Evolutionary conservation across 2,888 invertebrate genomes (phyloP).

Genomic region (Ceraclea dissimilis): DNA sequence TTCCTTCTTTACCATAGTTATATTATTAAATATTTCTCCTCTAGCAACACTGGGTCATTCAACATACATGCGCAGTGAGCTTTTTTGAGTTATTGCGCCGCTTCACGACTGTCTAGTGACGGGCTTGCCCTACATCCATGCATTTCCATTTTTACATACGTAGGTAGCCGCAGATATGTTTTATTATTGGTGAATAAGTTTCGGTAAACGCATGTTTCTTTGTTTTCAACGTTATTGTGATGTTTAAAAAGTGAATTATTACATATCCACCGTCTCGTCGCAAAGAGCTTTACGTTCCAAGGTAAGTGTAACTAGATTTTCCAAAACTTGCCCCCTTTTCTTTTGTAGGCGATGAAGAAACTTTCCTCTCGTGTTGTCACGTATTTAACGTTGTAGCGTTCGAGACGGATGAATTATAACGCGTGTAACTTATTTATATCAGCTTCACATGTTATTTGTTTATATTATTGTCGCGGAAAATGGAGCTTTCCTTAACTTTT

Average conservation of each 20-base stretch:
- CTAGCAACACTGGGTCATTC: constrained; percentile 35
- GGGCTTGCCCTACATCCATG: constrained; percentile 15
- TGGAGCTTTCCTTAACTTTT: constrained; percentile 2
- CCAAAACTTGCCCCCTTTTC: constrained; percentile 16
- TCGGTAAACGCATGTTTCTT: constrained; percentile 16
- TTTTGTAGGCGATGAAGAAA: constrained; percentile 16
- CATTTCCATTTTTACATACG: constrained; percentile 12
- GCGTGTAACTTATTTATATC: neutral
- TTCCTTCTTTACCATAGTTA: no score
- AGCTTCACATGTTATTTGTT: neutral
- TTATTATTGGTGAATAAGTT: constrained; percentile 16
- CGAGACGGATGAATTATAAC: neutral
- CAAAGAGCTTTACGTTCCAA: neutral
- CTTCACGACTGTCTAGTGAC: constrained; percentile 45
- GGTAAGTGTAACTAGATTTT: constrained; percentile 19
- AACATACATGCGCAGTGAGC: constrained; percentile 35
- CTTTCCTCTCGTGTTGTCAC: neutral
- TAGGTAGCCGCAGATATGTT: constrained; percentile 18
- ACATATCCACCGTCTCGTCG: neutral
- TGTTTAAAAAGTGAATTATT: constrained; percentile 1
- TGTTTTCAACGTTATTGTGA: neutral
- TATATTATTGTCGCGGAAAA: neutral
- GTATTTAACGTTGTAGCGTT: neutral
- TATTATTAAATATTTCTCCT: no score
- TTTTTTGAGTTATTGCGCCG: constrained; percentile 51